Base-by-base conservation (phyloP, 1,140 invertebrate genomes). In the Drosophila tani region DNA sequence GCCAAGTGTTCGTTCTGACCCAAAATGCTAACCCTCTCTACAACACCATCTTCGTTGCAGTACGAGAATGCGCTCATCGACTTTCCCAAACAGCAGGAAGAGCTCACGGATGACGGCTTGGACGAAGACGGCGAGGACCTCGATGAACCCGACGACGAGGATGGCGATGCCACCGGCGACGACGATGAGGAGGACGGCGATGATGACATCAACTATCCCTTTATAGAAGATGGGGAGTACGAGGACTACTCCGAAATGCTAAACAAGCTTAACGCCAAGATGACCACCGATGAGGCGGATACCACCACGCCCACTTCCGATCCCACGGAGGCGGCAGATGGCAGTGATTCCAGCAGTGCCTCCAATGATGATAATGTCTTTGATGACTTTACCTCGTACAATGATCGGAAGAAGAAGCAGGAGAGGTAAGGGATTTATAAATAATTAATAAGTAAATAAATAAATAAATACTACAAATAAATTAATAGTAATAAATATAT, bases 301-400 rank as follows among this genome's bases (percentile, higher is more conserved):
- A 5, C 19, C 14, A 57, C 49, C 6, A 73, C 56, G 6, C 59
- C 79, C 14, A 73, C 55, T 7, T 24, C 45, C 0, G 46, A 51
- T 14, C 27, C 47, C 9, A 68, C 62, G 24, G 41, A 15, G 9
- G 58, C 45, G 3, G 77, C 65, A 9, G 47, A 57, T 2, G 45
- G 27, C 1, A 43, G 11, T 2, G 50, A 51, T 15, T 51, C 57
- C n/a, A 66, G 32, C 2, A 65, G 43, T 12, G 46, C 76, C 6
- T 78, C 79, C 9, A 91, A 71, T 32, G 82, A 86, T 50, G 86
- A 91, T 47, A 86, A 90, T 80, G 79, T 92, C 5, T 92, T 82
- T 40, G 82, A 82, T 0, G 91, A 92, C 50, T 92, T 90, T 53
- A 88, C 70, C 29, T 90, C 67, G 51, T 92, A 79, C n/a, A 88